Base-by-base conservation (phyloP, 2,888 invertebrate genomes). In the Drosophila anceps region DNA sequence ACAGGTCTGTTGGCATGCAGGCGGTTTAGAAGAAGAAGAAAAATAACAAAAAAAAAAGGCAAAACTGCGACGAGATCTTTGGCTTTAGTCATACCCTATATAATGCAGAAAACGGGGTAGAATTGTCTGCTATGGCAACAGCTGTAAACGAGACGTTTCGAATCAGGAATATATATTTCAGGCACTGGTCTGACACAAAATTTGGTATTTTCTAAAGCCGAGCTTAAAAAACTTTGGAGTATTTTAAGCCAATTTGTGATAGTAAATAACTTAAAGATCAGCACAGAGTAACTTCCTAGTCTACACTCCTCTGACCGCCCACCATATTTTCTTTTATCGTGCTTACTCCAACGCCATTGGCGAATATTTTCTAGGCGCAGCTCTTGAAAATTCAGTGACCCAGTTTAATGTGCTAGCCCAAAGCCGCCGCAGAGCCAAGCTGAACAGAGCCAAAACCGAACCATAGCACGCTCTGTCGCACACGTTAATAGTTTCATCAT, bases 331-430 rank as follows among this genome's bases (percentile, higher is more conserved):
- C 37, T 55, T 72, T 57, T 18, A 41, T 37, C 44, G 66, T n/a
- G 39, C 15, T 66, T 35, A 79, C 80, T 76, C 67, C 75, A 75
- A 82, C 72, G 83, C 84, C 79, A 72, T 72, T 73, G 84, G 86
- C 86, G 76, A 83, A 83, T 76, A 71, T 77, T 86, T 83, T 79
- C 71, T 84, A 84, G 86, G 84, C 75, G 87, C 87, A 84, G 87
- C 82, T 81, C 70, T 84, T 84, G 74, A 82, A 87, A 84, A 87
- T 87, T 72, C 88, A 81, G 75, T 84, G 84, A 84, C 84, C 84
- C 82, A 84, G 84, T 84, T 84, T 64, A 72, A 73, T 69, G 60
- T 62, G 33, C 53, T 51, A 76, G 59, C 69, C 69, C 70, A 66
- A 60, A 69, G 68, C 59, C 67, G 51, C 48, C 33, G 27, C 10